These are phyloP conservation scores for Hafferia zeledoni DNA, from an alignment of 2,797 vertebrate genomes.

Conservation along the genomic window DNA sequence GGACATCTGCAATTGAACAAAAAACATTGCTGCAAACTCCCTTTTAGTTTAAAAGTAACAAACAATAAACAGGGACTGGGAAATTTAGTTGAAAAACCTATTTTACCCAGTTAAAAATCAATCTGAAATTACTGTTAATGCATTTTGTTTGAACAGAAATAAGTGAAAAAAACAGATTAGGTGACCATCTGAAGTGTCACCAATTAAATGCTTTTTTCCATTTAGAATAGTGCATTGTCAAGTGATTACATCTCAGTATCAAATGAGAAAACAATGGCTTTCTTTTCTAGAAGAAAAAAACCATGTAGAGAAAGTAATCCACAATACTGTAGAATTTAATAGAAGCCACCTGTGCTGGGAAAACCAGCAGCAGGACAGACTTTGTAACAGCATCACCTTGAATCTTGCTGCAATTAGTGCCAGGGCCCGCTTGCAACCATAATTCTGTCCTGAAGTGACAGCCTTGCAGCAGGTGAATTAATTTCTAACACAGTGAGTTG, in stretches of 20 bases:
- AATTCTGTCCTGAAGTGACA: background rate
- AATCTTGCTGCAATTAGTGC: background rate
- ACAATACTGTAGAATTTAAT: background rate
- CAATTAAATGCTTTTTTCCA: background rate
- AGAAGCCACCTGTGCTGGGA: background rate
- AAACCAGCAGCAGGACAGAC: background rate
- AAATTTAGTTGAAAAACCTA: background rate
- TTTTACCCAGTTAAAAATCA: background rate
- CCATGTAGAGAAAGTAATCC: background rate
- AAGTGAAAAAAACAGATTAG: background rate
- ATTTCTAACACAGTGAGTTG: constrained; percentile 71
- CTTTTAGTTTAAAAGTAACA: background rate
- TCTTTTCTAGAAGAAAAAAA: background rate
- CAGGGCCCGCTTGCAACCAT: background rate
- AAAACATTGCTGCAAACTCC: background rate
- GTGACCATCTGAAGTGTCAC: background rate
- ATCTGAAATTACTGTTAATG: background rate
- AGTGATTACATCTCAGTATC: background rate
- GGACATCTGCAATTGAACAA: background rate
- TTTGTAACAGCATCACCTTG: background rate
- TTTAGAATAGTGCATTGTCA: constrained; percentile 1
- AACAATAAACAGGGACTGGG: background rate
- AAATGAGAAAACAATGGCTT: background rate
- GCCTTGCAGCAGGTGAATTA: background rate
- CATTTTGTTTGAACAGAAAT: background rate